These are phyloP conservation scores for Notamacropus eugenii DNA, from an alignment of 2,797 vertebrate species.

Conservation along the genomic window DNA sequence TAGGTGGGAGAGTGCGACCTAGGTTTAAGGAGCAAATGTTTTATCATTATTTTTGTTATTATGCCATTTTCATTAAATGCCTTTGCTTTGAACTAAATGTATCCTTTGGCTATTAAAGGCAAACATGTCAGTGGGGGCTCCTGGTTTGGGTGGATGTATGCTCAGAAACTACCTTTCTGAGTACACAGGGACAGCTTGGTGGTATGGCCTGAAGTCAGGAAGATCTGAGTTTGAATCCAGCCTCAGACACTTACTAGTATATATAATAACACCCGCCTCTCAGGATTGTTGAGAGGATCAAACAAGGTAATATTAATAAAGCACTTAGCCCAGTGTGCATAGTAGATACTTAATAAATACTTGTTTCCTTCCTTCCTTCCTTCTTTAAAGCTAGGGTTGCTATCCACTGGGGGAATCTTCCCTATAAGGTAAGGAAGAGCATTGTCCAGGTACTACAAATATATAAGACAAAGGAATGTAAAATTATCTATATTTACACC, in stretches of 20 bases:
- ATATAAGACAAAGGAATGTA: not conserved
- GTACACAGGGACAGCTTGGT: not conserved
- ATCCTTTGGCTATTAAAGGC: not conserved
- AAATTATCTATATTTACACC: not conserved
- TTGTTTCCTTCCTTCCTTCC: not conserved
- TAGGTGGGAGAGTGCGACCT: not conserved
- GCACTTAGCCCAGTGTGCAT: not conserved
- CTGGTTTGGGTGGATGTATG: not conserved
- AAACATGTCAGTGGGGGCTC: not conserved
- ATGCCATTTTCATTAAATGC: not conserved
- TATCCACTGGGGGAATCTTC: not conserved
- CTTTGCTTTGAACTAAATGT: not conserved
- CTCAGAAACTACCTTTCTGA: not conserved
- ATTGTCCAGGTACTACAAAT: not conserved
- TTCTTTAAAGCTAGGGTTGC: not conserved
- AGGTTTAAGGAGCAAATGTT: not conserved
- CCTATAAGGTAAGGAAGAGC: not conserved
- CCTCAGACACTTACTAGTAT: not conserved
- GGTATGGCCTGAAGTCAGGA: not conserved
- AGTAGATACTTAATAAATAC: not conserved
- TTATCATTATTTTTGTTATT: not conserved
- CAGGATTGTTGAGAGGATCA: not conserved
- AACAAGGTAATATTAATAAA: not conserved
- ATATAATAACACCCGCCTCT: not conserved
- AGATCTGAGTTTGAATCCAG: not conserved